Conservation (phyloP, 2,888 invertebrate species). For the Drosophila macrospina region DNA sequence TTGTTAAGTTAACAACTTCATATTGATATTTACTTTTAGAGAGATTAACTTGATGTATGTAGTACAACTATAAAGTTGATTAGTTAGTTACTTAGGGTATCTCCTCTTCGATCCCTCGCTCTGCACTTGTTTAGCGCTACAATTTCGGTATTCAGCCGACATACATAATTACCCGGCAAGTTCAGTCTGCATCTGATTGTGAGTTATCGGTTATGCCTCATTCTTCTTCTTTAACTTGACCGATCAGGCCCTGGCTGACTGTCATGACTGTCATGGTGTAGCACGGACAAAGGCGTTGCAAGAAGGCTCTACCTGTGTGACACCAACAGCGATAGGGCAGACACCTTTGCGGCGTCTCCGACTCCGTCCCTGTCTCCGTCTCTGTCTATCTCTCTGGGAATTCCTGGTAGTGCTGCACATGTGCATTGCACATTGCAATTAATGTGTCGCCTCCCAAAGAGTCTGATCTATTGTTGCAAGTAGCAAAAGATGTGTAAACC, state of each 20-base stretch:
- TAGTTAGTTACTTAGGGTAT: neutral
- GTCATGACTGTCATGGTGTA: conserved; percentile 27
- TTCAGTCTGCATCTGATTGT: conserved; percentile 32
- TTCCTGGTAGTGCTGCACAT: conserved; percentile 52
- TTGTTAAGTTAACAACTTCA: too few species aligned
- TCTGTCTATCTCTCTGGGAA: conserved; percentile 43
- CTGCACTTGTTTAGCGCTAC: conserved; percentile 22
- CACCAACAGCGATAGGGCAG: conserved; percentile 23
- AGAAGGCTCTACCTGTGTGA: conserved; percentile 47
- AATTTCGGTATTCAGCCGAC: conserved; percentile 42
- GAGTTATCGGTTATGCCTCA: conserved; percentile 29
- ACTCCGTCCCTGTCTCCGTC: conserved; percentile 24
- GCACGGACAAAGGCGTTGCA: conserved; percentile 30
- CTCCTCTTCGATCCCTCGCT: neutral
- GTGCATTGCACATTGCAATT: conserved; percentile 32
- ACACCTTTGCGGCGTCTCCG: conserved; percentile 45
- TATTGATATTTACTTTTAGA: neutral
- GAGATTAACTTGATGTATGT: neutral
- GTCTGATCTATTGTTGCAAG: conserved; percentile 12
- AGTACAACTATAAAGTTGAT: neutral
- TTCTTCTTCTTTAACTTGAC: too few species aligned
- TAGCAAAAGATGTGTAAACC: neutral
- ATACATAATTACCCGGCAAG: conserved; percentile 56
- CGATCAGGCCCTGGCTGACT: conserved; percentile 34
- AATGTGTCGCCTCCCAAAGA: conserved; percentile 29